phyloP scores from a whole-genome alignment of 2,888 invertebrate genomes.

The Aspidapion aeneum region DNA sequence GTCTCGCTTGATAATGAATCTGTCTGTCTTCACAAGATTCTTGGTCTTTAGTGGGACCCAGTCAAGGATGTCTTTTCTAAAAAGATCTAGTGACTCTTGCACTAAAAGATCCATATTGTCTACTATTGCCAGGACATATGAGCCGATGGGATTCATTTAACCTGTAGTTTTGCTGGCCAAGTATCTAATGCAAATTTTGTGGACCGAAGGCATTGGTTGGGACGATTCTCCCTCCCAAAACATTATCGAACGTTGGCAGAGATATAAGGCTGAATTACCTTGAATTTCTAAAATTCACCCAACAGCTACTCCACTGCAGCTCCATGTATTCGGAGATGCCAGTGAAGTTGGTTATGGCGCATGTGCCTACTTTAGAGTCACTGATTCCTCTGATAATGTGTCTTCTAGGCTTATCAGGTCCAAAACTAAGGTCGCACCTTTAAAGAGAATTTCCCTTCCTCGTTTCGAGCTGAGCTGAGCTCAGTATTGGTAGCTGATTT shows the following conservation, averaged over 20 bases:
- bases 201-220: conserved; percentile 21
- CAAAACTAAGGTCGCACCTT: background rate
- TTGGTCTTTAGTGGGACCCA: conserved; percentile 22
- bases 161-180: conserved; percentile 28
- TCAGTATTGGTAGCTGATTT: background rate
- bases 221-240: conserved; percentile 16
- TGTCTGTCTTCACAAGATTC: conserved; percentile 16
- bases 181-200: conserved; percentile 27
- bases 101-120: conserved; percentile 31
- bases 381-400: background rate
- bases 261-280: background rate
- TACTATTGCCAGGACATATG: conserved; percentile 25
- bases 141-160: conserved; percentile 30
- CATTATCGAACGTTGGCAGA: conserved; percentile 12
- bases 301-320: background rate
- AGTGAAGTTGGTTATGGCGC: too few relatives aligned
- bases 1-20: background rate
- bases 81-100: conserved; percentile 3
- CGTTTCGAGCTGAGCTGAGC: too few relatives aligned
- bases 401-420: background rate
- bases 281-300: background rate
- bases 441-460: background rate
- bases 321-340: too few relatives aligned
- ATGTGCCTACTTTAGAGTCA: background rate
- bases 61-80: conserved; percentile 13